These are phyloP conservation scores for Phylloscopus trochiloides DNA, from an alignment of 2,113 vertebrate species.

Conservation along the genomic window DNA sequence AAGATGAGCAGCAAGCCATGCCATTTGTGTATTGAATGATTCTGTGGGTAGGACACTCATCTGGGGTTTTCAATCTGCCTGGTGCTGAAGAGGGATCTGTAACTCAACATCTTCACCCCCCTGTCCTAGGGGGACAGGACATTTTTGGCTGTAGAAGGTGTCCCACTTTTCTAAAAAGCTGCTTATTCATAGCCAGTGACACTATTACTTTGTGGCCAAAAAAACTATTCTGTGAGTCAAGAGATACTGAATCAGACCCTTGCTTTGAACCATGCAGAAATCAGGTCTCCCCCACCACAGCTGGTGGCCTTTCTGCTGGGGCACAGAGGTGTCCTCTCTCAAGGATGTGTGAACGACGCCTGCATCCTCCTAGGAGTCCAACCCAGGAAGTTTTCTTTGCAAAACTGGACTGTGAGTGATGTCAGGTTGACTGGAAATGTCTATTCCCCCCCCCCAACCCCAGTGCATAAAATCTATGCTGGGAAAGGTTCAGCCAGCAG, in stretches of 20 bases:
- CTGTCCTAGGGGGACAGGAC: neutral
- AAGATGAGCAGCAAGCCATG: neutral
- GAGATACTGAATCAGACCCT: neutral
- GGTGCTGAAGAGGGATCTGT: neutral
- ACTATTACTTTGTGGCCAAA: neutral
- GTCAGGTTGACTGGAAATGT: neutral
- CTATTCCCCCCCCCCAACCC: neutral
- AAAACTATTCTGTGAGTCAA: neutral
- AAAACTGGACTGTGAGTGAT: neutral
- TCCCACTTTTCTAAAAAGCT: neutral
- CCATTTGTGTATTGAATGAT: neutral
- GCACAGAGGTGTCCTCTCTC: neutral
- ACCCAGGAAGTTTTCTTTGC: neutral
- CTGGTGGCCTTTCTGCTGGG: neutral
- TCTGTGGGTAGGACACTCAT: neutral
- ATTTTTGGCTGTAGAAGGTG: neutral
- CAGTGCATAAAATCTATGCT: neutral
- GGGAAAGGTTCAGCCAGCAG: neutral
- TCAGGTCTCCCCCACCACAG: neutral
- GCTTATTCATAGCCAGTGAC: neutral
- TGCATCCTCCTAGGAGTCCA: neutral
- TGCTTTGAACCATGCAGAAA: neutral
- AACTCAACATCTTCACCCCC: neutral
- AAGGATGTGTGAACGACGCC: rapidly evolving
- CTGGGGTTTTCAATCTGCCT: neutral